phyloP scores from a whole-genome alignment of 2,888 invertebrate genomes.

The Ophioninae sp. region DNA sequence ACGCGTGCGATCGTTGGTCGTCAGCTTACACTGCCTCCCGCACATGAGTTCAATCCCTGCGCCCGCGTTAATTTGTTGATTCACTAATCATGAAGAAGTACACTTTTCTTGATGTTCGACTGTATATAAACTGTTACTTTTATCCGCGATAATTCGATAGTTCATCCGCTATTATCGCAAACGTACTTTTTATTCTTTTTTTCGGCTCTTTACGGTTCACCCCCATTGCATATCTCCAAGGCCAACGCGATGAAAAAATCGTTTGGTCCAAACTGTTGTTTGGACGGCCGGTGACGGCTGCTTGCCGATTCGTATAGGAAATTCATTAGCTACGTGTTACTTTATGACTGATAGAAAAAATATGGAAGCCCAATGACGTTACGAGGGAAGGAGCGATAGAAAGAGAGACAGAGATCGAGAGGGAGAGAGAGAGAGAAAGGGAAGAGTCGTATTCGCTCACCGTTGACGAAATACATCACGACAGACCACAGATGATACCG shows the following conservation, averaged over 20 bases:
- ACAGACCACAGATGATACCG: conserved; percentile 60
- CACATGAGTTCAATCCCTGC: no score
- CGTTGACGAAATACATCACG: conserved; percentile 49
- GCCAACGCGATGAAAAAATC: neutral
- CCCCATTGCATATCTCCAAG: neutral
- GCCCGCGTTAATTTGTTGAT: no score
- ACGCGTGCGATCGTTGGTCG: no score
- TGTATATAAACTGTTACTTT: no score
- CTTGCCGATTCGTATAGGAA: conserved; percentile 65
- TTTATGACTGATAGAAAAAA: conserved; percentile 64
- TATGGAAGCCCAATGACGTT: conserved; percentile 55
- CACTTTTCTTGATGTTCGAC: no score
- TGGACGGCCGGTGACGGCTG: conserved; percentile 55
- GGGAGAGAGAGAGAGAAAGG: conserved; percentile 18
- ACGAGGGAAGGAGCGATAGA: conserved; percentile 18
- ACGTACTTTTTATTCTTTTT: neutral
- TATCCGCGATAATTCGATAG: no score
- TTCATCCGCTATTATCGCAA: neutral
- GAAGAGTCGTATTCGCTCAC: conserved; percentile 41
- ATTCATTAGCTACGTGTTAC: conserved; percentile 66
- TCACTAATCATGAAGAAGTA: no score
- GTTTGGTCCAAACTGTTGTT: neutral
- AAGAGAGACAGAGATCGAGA: conserved; percentile 32
- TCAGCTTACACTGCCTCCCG: no score
- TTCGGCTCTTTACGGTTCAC: neutral